Evolutionary conservation across 2,888 invertebrate genomes (phyloP).

Genomic region (Rhodophaea formosa): DNA sequence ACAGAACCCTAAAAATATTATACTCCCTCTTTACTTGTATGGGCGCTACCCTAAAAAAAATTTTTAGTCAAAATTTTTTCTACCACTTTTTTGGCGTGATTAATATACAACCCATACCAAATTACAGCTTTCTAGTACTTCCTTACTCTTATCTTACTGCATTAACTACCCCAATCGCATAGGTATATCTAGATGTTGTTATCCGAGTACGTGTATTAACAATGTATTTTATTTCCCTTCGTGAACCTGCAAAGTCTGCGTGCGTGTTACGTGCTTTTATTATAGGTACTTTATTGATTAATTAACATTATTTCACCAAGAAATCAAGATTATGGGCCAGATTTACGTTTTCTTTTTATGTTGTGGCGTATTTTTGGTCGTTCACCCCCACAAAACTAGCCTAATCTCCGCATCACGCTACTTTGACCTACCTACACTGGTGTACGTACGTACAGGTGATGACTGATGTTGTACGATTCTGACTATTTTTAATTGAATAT

Average conservation of each 20-base stretch:
- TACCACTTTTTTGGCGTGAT: too few relatives aligned
- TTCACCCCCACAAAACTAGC: slow-evolving; percentile 16
- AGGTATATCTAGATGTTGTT: background rate
- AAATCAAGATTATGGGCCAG: slow-evolving; percentile 38
- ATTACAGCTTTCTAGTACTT: too few relatives aligned
- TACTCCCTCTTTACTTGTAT: too few relatives aligned
- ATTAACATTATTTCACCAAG: slow-evolving; percentile 40
- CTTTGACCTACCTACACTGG: background rate
- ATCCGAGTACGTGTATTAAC: background rate
- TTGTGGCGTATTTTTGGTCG: slow-evolving; percentile 24
- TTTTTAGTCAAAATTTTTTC: too few relatives aligned
- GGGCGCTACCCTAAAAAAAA: too few relatives aligned
- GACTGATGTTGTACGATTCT: background rate
- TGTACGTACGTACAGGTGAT: too few relatives aligned
- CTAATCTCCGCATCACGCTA: slow-evolving; percentile 5
- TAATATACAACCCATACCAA: too few relatives aligned
- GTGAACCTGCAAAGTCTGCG: slow-evolving; percentile 16
- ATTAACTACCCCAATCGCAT: background rate
- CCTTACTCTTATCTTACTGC: too few relatives aligned
- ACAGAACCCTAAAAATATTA: too few relatives aligned
- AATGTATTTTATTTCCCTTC: background rate
- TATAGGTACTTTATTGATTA: slow-evolving; percentile 51
- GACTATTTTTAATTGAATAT: background rate
- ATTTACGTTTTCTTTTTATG: slow-evolving; percentile 27
- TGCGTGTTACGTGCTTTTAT: slow-evolving; percentile 35